phyloP scores from a whole-genome alignment of 2,113 vertebrate species.

The Dunckerocampus dactyliophorus region DNA sequence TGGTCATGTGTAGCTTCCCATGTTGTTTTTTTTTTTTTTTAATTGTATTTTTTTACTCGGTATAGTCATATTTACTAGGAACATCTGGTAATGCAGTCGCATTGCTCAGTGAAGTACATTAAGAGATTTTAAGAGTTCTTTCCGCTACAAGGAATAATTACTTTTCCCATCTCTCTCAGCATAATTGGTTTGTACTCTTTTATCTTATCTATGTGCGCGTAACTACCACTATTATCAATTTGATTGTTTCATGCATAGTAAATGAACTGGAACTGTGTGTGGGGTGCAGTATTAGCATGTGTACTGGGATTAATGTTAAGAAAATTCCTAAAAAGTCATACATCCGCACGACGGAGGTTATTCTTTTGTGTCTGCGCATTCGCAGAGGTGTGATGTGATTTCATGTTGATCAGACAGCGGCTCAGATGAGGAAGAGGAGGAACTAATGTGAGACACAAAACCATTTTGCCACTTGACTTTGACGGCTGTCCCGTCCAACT shows the following conservation, averaged over 20 bases:
- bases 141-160: slow-evolving; percentile 72
- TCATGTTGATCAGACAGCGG: no score
- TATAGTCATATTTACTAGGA: no score
- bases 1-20: slow-evolving; percentile 51
- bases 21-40: background rate
- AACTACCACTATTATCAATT: slow-evolving; percentile 73
- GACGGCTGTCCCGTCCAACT: slow-evolving; percentile 21
- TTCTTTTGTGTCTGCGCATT: no score
- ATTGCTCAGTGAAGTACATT: no score
- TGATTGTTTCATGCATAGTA: slow-evolving; percentile 75
- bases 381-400: no score
- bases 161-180: slow-evolving; percentile 59
- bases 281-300: slow-evolving; percentile 67
- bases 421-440: background rate
- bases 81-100: no score
- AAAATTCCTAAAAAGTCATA: slow-evolving; percentile 49
- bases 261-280: slow-evolving; percentile 70
- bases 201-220: slow-evolving; percentile 71
- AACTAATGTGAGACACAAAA: slow-evolving; percentile 12
- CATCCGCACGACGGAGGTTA: background rate
- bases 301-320: slow-evolving; percentile 55
- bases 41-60: slow-evolving; percentile 16
- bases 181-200: slow-evolving; percentile 72
- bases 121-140: slow-evolving; percentile 37
- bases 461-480: slow-evolving; percentile 29